Evolutionary conservation across 2,888 invertebrate species (phyloP).

Genomic region (Drosophila peninsularis): DNA sequence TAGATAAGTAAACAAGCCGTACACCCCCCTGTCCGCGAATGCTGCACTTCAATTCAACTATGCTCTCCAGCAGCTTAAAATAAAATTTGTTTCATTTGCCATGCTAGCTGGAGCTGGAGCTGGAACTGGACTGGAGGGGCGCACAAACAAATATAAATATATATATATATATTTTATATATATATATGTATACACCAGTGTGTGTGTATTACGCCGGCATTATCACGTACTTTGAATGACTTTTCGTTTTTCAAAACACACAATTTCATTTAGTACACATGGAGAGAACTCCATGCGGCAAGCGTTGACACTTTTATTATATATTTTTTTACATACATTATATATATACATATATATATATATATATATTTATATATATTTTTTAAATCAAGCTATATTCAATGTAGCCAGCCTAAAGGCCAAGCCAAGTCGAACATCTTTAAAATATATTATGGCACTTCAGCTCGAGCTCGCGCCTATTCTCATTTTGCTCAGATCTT

Average conservation of each 20-base stretch:
- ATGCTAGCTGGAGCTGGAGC: conserved; percentile 41
- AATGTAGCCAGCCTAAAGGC: too few species aligned
- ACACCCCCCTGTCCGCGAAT: conserved; percentile 7
- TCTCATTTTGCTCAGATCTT: background rate
- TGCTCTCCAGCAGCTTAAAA: conserved; percentile 75
- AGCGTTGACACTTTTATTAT: conserved; percentile 2
- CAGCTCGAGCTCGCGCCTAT: too few species aligned
- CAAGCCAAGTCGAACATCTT: too few species aligned
- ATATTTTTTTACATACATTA: background rate
- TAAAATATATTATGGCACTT: too few species aligned
- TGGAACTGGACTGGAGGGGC: conserved; percentile 16
- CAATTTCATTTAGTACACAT: conserved; percentile 59
- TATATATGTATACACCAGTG: background rate
- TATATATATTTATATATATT: background rate
- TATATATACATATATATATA: background rate
- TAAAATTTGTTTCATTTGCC: conserved; percentile 67
- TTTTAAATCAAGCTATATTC: too few species aligned
- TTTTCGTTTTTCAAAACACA: conserved; percentile 65
- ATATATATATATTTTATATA: background rate
- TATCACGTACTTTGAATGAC: conserved; percentile 71
- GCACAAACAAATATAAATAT: conserved; percentile 1
- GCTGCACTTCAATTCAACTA: conserved; percentile 70
- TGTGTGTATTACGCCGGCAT: conserved; percentile 4
- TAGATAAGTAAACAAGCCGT: conserved; percentile 67
- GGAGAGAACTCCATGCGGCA: conserved; percentile 2